A percentile compares a stretch with the other conserved stretches of the same genome.
phyloP scores from a whole-genome alignment of 2,113 vertebrate genomes.

The Gymnarchus niloticus region DNA sequence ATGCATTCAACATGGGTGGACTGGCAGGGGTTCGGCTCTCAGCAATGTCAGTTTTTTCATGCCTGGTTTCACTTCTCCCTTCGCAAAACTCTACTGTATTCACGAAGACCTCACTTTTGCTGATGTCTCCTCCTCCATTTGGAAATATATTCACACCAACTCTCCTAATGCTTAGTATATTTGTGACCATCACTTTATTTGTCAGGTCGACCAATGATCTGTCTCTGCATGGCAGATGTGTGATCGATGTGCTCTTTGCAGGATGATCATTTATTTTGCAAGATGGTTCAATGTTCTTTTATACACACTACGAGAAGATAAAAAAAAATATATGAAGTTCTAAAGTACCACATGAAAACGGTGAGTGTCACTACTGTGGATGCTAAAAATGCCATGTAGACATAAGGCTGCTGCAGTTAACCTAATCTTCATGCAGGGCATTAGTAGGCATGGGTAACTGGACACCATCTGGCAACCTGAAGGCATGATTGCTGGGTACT shows the following conservation, averaged over 20 bases:
- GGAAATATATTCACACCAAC: too few species aligned
- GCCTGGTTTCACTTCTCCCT: too few species aligned
- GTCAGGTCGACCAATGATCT: neutral
- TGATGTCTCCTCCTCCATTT: too few species aligned
- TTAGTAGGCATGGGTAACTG: neutral
- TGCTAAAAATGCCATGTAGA: neutral
- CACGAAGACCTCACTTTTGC: too few species aligned
- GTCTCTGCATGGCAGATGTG: neutral
- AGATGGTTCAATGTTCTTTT: neutral
- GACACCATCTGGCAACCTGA: neutral
- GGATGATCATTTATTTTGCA: neutral
- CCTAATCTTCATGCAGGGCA: neutral
- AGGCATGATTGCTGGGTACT: neutral
- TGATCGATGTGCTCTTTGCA: neutral
- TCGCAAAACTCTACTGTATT: too few species aligned
- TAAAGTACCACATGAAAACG: neutral
- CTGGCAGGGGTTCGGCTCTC: too few species aligned
- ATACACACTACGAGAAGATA: neutral
- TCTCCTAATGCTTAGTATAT: too few species aligned
- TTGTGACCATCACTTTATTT: too few species aligned
- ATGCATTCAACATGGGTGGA: neutral
- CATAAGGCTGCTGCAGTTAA: neutral
- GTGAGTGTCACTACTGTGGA: neutral
- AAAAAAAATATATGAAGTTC: neutral
- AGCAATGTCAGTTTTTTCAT: neutral